Base-by-base conservation (phyloP, 2,888 invertebrate genomes). In the Chrysolina oricalcia region DNA sequence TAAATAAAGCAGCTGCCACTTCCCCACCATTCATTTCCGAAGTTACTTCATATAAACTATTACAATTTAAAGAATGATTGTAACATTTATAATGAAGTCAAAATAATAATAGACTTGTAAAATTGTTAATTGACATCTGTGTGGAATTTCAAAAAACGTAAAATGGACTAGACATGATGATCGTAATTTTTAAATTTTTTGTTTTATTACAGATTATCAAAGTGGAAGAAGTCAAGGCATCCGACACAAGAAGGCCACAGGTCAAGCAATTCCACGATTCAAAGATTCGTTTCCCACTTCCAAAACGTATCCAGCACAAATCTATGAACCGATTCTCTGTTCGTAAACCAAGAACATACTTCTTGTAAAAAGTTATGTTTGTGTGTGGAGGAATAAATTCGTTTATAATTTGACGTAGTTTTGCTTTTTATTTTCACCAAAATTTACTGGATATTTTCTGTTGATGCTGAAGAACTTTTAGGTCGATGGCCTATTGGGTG, bases 191-290 rank as follows among this genome's bases (percentile, higher is more conserved):
- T 50, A 9, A 50, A 17, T 17, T 17, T 9, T 50, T 3, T 19
- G 19, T 35, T 74, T 70, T 21, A 41, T 80, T 81, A 19, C 69
- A 84, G 83, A 98, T 99, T 86, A 99, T 99, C 89, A 96, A 97
- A 91, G 98, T 99, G 81, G 97, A 98, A 89, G 92, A 95, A 75
- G 96, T 99, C 76, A 93, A 94, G 86, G 96, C 98, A 23, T 90
- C 91, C 23, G 96, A 97, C 84, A 98, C 98, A 87, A 93, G 98
- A 85, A 93, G 99, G 86, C 95, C 97, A 35, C 95, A 97, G 87
- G 95, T 99, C 78, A 98, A 98, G 90, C 98, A 99, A 90, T 99
- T 99, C 94, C 99, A 99, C 90, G 96, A 99, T 91, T 95, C 97
- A 78, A 95, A 93, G 88, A 98, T 99, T 90, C 93, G 93, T 89